Base-by-base conservation (phyloP, 2,888 invertebrate genomes). In the Anthoptus insignis region DNA sequence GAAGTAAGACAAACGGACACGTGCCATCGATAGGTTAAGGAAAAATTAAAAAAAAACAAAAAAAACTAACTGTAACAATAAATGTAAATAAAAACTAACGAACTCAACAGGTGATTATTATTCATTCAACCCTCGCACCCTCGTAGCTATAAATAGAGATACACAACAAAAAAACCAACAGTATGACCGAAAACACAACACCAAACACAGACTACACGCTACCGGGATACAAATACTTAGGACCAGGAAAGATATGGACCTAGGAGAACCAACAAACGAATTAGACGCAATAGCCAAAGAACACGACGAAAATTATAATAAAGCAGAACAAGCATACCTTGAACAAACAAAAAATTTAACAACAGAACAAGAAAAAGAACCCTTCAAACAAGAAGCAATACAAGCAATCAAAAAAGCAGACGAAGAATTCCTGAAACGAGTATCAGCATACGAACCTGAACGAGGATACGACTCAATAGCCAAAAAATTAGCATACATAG, bases 281-380 rank as follows among this genome's bases (percentile, higher is more conserved):
- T 53, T 61, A 45, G 67, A 67, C 47, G 5, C 6, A 13, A 61
- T 65, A 47, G 67, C 64, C 21, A 24, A 57, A 58, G 53, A 67
- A 60, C 60, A 67, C 64, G 67, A 67, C 37, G 21, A 27, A 52
- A 7, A 27, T 16, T 64, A 64, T 19, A n/a, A 34, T 5, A n/a
- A 24, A 34, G 49, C 34, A 27, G n/a, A 59, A 65, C 53, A 60
- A 54, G 13, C 42, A 37, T 64, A 52, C 8, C 6, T 24, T 3
- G 49, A 49, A 49, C 27, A 27, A 27, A 27, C 27, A 27, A 27
- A 27, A 27, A 27, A 27, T 27, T 27, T 27, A 27, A 4, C 4
- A 27, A 27, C 27, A 6, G 27, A 27, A 27, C 5, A 27, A 8
- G 27, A 27, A 27, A 27, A 27, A 27, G 27, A 27, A 27, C 27